phyloP scores from a whole-genome alignment of 2,888 invertebrate species.

The Athalia circularis region DNA sequence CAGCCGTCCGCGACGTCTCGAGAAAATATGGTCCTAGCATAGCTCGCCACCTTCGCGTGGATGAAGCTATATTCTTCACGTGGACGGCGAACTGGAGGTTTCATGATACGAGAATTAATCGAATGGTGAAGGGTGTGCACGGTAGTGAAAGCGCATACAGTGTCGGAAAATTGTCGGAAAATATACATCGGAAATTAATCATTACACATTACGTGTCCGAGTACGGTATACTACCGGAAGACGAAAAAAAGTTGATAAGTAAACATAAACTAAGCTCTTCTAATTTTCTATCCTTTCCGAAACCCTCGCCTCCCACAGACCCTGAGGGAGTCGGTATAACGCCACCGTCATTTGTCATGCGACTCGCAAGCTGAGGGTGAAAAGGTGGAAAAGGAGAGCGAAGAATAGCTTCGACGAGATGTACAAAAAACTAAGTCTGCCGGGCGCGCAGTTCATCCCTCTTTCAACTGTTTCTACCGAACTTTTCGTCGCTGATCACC shows the following conservation, averaged over 20 bases:
- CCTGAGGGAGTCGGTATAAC: slow-evolving; percentile 48
- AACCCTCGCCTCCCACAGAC: slow-evolving; percentile 51
- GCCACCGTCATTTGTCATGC: slow-evolving; percentile 66
- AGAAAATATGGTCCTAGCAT: slow-evolving; percentile 22
- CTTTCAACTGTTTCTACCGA: background rate
- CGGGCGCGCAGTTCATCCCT: background rate
- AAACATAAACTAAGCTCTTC: slow-evolving; percentile 12
- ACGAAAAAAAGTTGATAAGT: slow-evolving; percentile 50
- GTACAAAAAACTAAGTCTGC: slow-evolving; percentile 58
- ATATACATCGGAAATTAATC: slow-evolving; percentile 50
- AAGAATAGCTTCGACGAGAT: slow-evolving; percentile 52
- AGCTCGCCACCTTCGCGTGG: background rate
- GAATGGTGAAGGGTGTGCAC: background rate
- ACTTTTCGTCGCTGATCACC: background rate
- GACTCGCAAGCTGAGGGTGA: slow-evolving; percentile 41
- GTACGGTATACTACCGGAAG: slow-evolving; percentile 41
- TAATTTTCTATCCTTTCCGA: slow-evolving; percentile 1
- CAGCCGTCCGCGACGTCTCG: background rate
- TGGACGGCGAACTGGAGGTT: background rate
- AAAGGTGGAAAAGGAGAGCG: slow-evolving; percentile 18
- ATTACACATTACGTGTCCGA: slow-evolving; percentile 4
- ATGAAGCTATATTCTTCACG: too few species aligned
- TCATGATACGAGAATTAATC: background rate
- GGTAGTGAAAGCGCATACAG: too few species aligned
- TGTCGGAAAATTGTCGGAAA: slow-evolving; percentile 49